Evolutionary conservation across 2,888 invertebrate species (phyloP).

Genomic region (Gymnoscelis rufifasciata): DNA sequence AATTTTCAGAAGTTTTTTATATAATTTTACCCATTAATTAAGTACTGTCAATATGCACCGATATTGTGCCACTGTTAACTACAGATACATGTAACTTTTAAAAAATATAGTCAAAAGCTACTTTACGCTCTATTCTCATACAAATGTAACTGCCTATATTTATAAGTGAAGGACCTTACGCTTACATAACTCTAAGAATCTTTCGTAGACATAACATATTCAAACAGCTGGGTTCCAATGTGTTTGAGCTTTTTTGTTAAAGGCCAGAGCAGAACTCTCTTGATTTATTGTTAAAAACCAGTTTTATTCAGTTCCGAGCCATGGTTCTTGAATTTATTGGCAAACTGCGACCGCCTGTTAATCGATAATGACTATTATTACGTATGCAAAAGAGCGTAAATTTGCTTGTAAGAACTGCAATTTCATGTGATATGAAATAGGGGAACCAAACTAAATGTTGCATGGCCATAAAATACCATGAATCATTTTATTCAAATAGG

Average conservation of each 20-base stretch:
- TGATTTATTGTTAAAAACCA: constrained; percentile 30
- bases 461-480: constrained; percentile 16
- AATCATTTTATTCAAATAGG: constrained; percentile 9
- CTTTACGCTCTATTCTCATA: no score
- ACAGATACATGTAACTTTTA: no score
- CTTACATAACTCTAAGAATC: not conserved
- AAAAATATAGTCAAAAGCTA: no score
- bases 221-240: not conserved
- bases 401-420: not conserved
- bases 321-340: constrained; percentile 28
- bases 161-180: no score
- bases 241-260: constrained; percentile 6
- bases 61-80: no score
- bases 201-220: not conserved
- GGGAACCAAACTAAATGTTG: constrained; percentile 26
- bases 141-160: no score
- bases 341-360: constrained; percentile 1
- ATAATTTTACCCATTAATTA: no score
- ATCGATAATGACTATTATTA: not conserved
- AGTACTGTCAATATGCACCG: no score
- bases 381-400: constrained; percentile 2
- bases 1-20: no score
- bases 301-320: constrained; percentile 34
- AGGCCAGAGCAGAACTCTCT: constrained; percentile 25
- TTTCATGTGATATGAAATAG: constrained; percentile 14